These are phyloP conservation scores for Heliconius eleuchia DNA, from an alignment of 1,140 invertebrate species.

Conservation along the genomic window DNA sequence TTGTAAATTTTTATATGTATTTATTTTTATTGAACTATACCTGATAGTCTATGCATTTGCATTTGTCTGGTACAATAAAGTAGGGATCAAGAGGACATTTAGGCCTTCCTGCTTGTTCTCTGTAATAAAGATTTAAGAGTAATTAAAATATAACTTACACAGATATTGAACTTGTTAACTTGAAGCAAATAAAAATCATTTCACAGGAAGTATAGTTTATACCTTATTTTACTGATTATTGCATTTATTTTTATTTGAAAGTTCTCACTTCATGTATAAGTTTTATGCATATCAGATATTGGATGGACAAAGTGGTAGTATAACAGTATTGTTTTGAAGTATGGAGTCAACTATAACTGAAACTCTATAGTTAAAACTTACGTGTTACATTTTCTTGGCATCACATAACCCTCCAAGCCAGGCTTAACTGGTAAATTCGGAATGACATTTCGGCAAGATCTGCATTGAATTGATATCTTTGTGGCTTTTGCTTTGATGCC, in stretches of 20 bases:
- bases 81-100: slow-evolving; percentile 99
- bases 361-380: slow-evolving; percentile 77
- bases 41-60: slow-evolving; percentile 96
- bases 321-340: too few species aligned
- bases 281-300: too few species aligned
- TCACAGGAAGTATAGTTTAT: too few species aligned
- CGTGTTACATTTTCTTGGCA: slow-evolving; percentile 97
- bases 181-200: too few species aligned
- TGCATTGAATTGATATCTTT: slow-evolving; percentile 97
- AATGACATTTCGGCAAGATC: slow-evolving; percentile 94
- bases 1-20: neutral
- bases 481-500: slow-evolving; percentile 97
- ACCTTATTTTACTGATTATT: too few species aligned
- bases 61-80: slow-evolving; percentile 98
- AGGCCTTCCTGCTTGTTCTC: slow-evolving; percentile 92
- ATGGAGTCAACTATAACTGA: too few species aligned
- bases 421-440: slow-evolving; percentile 95
- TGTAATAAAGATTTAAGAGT: slow-evolving; percentile 64
- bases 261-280: too few species aligned
- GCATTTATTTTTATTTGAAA: too few species aligned
- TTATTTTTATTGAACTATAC: slow-evolving; percentile 46
- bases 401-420: slow-evolving; percentile 97
- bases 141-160: too few species aligned
- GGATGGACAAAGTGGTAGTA: too few species aligned
- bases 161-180: too few species aligned